Evolutionary conservation across 2,797 vertebrate species (phyloP), one percentile per base, ranked within the genome.

Genomic region (Emys orbicularis): DNA sequence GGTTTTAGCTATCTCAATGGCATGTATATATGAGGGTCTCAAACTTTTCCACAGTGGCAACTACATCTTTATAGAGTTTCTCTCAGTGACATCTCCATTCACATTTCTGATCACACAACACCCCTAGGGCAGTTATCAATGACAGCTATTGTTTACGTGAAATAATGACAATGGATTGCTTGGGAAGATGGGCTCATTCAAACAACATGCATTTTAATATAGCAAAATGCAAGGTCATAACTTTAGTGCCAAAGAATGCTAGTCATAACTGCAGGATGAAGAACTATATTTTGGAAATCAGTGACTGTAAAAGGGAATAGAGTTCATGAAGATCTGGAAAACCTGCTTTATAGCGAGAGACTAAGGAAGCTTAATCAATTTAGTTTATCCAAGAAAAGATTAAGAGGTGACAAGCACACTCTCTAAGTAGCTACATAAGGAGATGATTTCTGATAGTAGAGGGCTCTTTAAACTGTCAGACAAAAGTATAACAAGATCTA

Each of bases 331-430:
- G 27, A 9, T 31, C 79, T 93, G 81, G n/a, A 81, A 95, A 96
- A 5, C 15, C 8, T 79, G 65, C 44, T 85, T 90, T 76, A 23
- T 31, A 87, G 41, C 21, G 41, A 89, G 79, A 92, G 79, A 77
- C 83, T 86, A 89, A 93, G 81, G 49, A 89, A 80, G 29, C 84
- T 92, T 1, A 0, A 95, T 95, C 90, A 83, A 44, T 89, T 95
- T 84, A 49, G n/a, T 90, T 93, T 95, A 57, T 88, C 88, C 85
- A 53, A 92, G 61, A 65, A 81, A 89, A 90, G 68, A 86, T 93
- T 92, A 87, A 80, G 74, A 86, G 83, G 37, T 89, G 93, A 91
- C 86, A 57, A 80, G 81, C 53, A 57, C 91, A 86, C 92, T 92
- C 88, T 89, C 0, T 81, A 68, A 88, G 44, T 3, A 81, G 37